Evolutionary conservation across 2,888 invertebrate species (phyloP).

Genomic region (Hirtodrosophila histrioides): DNA sequence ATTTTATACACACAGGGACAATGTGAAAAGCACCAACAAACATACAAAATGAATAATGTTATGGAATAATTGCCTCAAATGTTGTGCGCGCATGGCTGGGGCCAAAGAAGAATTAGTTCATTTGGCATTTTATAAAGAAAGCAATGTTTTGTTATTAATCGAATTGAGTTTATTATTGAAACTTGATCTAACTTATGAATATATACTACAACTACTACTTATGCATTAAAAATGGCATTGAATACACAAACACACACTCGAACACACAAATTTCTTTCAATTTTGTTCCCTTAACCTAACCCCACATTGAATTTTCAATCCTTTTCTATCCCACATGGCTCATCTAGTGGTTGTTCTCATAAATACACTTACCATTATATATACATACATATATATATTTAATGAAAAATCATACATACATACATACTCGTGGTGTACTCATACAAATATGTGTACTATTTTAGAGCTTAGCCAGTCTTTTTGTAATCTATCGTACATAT

Average conservation of each 20-base stretch:
- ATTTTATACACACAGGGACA: slow-evolving; percentile 19
- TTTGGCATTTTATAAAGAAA: slow-evolving; percentile 42
- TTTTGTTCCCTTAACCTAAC: slow-evolving; percentile 23
- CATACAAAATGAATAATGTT: slow-evolving; percentile 15
- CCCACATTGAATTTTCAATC: neutral
- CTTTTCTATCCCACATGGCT: slow-evolving; percentile 13
- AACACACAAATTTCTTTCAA: slow-evolving; percentile 45
- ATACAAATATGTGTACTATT: slow-evolving; percentile 42
- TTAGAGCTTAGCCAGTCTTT: slow-evolving; percentile 66
- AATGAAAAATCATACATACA: slow-evolving; percentile 16
- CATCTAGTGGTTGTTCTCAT: slow-evolving; percentile 51
- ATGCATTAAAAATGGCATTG: slow-evolving; percentile 48
- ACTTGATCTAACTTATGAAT: slow-evolving; percentile 48
- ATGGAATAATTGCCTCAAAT: slow-evolving; percentile 39
- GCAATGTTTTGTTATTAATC: slow-evolving; percentile 37
- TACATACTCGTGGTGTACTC: slow-evolving; percentile 10
- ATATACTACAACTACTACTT: slow-evolving; percentile 15
- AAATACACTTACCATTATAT: slow-evolving; percentile 14
- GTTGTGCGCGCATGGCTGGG: slow-evolving; percentile 25
- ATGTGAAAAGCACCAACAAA: slow-evolving; percentile 11
- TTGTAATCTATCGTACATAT: slow-evolving; percentile 59
- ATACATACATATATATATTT: slow-evolving; percentile 26
- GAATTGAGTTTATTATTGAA: slow-evolving; percentile 35
- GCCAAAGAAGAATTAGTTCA: slow-evolving; percentile 10
- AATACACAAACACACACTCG: slow-evolving; percentile 40